Base-by-base conservation (phyloP, 2,113 vertebrate genomes). In the Melanostigma gelatinosum region DNA sequence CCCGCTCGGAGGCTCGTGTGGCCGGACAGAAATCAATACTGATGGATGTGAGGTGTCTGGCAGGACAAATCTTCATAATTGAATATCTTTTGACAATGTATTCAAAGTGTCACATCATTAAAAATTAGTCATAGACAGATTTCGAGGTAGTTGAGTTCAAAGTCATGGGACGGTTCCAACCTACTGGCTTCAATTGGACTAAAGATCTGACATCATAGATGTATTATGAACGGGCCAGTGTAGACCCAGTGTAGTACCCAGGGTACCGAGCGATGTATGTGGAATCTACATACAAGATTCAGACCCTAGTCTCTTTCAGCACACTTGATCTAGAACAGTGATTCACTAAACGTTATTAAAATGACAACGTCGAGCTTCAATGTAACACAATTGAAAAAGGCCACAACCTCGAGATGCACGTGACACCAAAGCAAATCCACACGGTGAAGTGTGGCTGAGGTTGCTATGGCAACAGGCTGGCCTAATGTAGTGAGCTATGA, bases 11-110 rank as follows among this genome's bases (percentile, higher is more conserved):
- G 60, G 57, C 68, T 32, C 22, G 0, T 32, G 27, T 1, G 34
- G 32, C 29, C 77, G 84, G 82, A 85, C 80, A 69, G 38, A 66
- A 70, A 89, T 85, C 83, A 40, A 34, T 75, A 55, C 24, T 77
- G 65, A 83, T 24, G 32, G 69, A 73, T 40, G 50, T n/a, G 82
- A 62, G 34, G 62, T 58, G 50, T 74, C 38, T 2, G 11, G 16
- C 8, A 4, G 9, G 29, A 24, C 22, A 50, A 72, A 65, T 73
- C 13, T 54, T 82, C 40, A 55, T 67, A 73, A 81, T 55, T 82
- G 40, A 64, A 0, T 16, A 52, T 48, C 15, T 9, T 29, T 61
- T 62, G 3, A 10, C 4, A 16, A 8, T 20, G 40, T 72, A 34
- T 52, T 42, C 15, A 10, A 55, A 68, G n/a, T 10, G 70, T 75